Evolutionary conservation across 2,888 invertebrate species (phyloP), one percentile per base, ranked within the genome.

Genomic region (Spilarctia lutea): DNA sequence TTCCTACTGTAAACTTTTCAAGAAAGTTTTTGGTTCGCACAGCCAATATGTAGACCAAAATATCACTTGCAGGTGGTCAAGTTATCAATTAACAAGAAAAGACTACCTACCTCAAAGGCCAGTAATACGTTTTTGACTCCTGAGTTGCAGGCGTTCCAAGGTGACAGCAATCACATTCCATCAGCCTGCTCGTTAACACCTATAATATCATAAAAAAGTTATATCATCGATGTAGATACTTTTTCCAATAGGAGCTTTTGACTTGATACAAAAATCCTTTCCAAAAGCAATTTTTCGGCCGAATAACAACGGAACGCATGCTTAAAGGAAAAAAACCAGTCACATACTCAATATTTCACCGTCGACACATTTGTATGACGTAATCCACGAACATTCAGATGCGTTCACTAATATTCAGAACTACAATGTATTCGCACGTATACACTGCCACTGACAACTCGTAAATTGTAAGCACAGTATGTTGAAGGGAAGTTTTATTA

Each of bases 401-500:
- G 72, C 11, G 60, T 65, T 66, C 30, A 74, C 79, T 80, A 80
- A 81, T 78, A 80, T 83, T 80, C 77, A 68, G 69, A 66, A 68
- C 81, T 76, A 85, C 81, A 85, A 82, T 82, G 79, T 81, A 81
- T 84, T 74, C 48, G 48, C 73, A 66, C 74, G 72, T 79, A 81
- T 77, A 70, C 78, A 33, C 76, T 81, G 87, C 85, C 86, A 80
- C 39, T 69, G 60, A 39, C 39, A 39, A 39, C 39, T 78, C 81
- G 83, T 87, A 85, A 85, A 87, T 86, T 85, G 85, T 84, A 78
- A 78, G 73, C 75, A 75, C 72, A 74, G 24, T 60, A 56, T 74
- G 77, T 79, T 81, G 78, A 85, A 86, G 85, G 87, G 85, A 88
- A 89, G 87, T 93, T 94, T 93, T 94, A 94, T 94, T 93, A 92